Evolutionary conservation across 2,888 invertebrate genomes (phyloP).

Genomic region (Latheticus oryzae): DNA sequence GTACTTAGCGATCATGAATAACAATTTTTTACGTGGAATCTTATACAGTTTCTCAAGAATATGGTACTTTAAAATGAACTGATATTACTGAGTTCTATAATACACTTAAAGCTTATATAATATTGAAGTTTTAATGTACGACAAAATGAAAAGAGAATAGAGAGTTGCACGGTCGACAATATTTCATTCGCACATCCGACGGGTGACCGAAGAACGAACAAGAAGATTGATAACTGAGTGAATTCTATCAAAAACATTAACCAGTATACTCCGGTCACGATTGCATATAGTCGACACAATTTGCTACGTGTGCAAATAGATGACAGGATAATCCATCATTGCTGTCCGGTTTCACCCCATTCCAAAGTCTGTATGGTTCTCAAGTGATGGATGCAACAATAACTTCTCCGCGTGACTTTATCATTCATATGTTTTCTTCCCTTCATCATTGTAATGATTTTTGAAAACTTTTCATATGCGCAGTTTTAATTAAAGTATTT

Average conservation of each 20-base stretch:
- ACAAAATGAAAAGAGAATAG: conserved; percentile 45
- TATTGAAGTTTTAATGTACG: conserved; percentile 38
- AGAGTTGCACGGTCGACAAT: conserved; percentile 56
- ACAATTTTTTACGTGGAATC: conserved; percentile 4
- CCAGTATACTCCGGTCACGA: conserved; percentile 58
- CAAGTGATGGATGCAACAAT: conserved; percentile 16
- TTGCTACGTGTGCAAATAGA: conserved; percentile 63
- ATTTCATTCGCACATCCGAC: conserved; percentile 58
- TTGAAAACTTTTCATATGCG: conserved; percentile 18
- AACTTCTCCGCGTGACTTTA: conserved; percentile 15
- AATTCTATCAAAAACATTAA: conserved; percentile 62
- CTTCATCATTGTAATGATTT: conserved; percentile 10
- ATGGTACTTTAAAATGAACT: background rate
- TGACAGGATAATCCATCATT: conserved; percentile 64
- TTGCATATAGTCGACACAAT: conserved; percentile 59
- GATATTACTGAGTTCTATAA: background rate
- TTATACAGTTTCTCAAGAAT: conserved; percentile 2
- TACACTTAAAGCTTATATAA: background rate
- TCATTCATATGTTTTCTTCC: conserved; percentile 17
- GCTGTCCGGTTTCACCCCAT: conserved; percentile 58
- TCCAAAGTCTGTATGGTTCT: conserved; percentile 36
- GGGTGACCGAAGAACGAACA: conserved; percentile 55
- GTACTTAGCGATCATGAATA: conserved; percentile 5
- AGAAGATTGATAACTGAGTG: conserved; percentile 62
- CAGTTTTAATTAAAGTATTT: conserved; percentile 24